Evolutionary conservation across 1,140 invertebrate species (phyloP), one percentile per base, ranked within the genome.

Genomic region (Glomeris maerens): DNA sequence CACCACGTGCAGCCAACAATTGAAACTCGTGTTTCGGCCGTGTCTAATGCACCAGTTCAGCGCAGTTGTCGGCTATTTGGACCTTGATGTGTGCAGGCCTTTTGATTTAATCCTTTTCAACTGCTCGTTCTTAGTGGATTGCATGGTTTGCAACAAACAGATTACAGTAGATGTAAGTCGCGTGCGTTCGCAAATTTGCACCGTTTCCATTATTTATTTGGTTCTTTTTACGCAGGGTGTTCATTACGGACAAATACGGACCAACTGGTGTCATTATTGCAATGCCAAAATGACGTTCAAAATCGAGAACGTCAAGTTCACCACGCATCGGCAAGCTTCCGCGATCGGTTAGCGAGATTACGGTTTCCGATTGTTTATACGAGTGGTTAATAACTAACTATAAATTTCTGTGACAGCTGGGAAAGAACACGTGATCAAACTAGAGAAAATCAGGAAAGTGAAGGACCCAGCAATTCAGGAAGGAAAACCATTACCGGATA

Each of bases 401-500:
- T n/a, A n/a, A n/a, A n/a, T n/a, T n/a, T n/a, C n/a, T n/a, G n/a
- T n/a, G n/a, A n/a, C n/a, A n/a, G 10, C 17, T 21, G 40, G 17
- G 5, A 42, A 42, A 21, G 40, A 25, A 4, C 40, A 5, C 17
- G 40, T 42, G 4, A 42, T 42, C 4, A 42, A 21, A 42, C 17
- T 42, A 21, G 40, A 25, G 20, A 29, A 46, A 26, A 55, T 54
- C 28, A 54, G 55, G 29, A 45, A 26, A 17, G 44, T 45, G 7
- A 50, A 58, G 29, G 59, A 53, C 41, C 52, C 52, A 45, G 58
- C 61, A 7, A 66, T 69, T 27, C 58, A 64, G 49, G 62, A 63
- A 46, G 68, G 68, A 5, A 59, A 61, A 41, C 65, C 67, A 4
- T 56, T 70, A 26, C 68, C 68, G 25, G 54, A 60, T 20, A 60